A percentile compares a stretch with the other conserved stretches of the same genome.
Evolutionary conservation across 1,140 invertebrate species (phyloP).

Genomic region (Papilio helenus): DNA sequence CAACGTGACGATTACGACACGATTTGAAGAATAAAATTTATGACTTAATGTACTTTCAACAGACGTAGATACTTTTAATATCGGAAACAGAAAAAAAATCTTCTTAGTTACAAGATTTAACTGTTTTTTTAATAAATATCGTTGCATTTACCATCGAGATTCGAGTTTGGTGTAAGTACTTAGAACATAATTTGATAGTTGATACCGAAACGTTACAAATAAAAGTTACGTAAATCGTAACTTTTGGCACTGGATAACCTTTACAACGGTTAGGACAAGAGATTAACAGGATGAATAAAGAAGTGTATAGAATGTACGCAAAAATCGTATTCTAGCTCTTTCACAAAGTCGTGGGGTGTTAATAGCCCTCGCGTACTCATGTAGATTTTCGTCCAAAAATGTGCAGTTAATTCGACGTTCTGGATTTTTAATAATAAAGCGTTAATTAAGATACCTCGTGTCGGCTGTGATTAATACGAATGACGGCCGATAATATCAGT

Average conservation of each 20-base stretch:
- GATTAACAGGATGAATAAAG: neutral
- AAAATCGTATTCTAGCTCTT: neutral
- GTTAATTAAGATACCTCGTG: slow-evolving; percentile 76
- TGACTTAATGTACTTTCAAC: neutral
- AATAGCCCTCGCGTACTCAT: slow-evolving; percentile 44
- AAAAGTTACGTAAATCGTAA: neutral
- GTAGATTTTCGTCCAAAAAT: slow-evolving; percentile 68
- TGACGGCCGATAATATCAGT: slow-evolving; percentile 60
- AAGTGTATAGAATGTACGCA: neutral
- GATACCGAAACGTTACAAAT: neutral
- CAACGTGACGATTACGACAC: slow-evolving; percentile 53
- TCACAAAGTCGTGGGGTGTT: slow-evolving; percentile 45
- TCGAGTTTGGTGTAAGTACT: neutral
- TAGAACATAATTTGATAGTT: neutral
- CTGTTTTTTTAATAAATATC: neutral
- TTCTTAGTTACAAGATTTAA: neutral
- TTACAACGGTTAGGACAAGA: neutral
- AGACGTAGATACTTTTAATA: neutral
- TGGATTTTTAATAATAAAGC: slow-evolving; percentile 74
- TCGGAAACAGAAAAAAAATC: neutral
- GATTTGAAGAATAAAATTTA: slow-evolving; percentile 37
- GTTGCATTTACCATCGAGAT: too few species aligned
- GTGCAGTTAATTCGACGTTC: slow-evolving; percentile 63
- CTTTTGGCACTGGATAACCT: neutral
- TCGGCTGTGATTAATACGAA: slow-evolving; percentile 69